phyloP scores from a whole-genome alignment of 2,797 vertebrate genomes.

The Crax fasciolata region DNA sequence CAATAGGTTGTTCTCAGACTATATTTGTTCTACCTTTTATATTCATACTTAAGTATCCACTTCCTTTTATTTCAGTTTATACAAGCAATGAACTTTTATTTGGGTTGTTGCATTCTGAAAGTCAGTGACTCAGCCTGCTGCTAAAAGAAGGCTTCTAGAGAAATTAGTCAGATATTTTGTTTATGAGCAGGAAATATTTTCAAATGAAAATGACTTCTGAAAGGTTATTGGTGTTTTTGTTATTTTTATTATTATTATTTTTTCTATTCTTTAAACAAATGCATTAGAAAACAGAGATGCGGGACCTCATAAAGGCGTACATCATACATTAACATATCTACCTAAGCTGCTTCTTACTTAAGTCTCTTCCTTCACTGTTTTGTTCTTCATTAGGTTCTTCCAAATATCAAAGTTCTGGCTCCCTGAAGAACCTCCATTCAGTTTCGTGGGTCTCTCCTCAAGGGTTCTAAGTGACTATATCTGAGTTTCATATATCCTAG shows the following conservation, averaged over 20 bases:
- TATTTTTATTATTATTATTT: not conserved
- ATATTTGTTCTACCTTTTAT: not conserved
- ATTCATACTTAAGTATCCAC: not conserved
- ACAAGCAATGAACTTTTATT: not conserved
- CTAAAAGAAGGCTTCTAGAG: not conserved
- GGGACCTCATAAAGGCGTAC: not conserved
- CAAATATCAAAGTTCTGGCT: not conserved
- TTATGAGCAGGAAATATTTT: not conserved
- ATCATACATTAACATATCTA: fast-evolving
- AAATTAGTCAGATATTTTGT: not conserved
- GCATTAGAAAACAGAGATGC: not conserved
- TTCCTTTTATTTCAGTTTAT: not conserved
- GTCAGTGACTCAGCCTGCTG: not conserved
- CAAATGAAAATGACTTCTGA: not conserved
- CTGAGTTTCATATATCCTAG: not conserved
- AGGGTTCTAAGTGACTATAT: not conserved
- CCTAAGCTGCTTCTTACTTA: not conserved
- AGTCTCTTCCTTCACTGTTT: not conserved
- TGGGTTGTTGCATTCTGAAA: not conserved
- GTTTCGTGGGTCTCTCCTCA: not conserved
- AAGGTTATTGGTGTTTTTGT: not conserved
- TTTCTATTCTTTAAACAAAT: not conserved
- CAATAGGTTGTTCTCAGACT: not conserved
- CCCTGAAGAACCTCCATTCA: not conserved
- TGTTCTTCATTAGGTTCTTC: not conserved